These are phyloP conservation scores for Albula glossodonta DNA, from an alignment of 2,113 vertebrate genomes.

Conservation along the genomic window DNA sequence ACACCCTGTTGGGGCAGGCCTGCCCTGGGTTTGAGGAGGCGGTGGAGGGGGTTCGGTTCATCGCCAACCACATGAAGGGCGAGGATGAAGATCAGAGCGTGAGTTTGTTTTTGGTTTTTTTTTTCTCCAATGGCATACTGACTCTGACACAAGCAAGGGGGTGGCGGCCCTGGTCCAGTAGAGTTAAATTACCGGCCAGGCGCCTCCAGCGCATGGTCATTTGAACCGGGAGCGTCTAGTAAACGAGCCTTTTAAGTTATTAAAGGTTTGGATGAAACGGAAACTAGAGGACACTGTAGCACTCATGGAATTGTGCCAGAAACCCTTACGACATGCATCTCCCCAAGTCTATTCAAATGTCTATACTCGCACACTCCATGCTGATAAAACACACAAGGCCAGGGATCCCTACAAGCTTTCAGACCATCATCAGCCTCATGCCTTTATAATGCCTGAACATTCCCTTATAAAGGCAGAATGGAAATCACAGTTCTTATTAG, in stretches of 20 bases:
- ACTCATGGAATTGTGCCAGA: neutral
- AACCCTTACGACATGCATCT: neutral
- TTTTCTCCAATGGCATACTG: neutral
- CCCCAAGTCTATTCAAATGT: neutral
- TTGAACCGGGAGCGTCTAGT: neutral
- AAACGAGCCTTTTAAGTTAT: conserved; percentile 15
- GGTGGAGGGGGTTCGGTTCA: conserved; percentile 74
- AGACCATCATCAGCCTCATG: too few relatives aligned
- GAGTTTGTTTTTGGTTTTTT: conserved; percentile 43
- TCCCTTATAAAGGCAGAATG: too few relatives aligned
- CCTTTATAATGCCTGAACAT: too few relatives aligned
- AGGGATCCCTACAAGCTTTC: neutral
- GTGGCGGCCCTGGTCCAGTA: neutral
- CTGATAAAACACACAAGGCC: neutral
- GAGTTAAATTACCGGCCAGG: conserved; percentile 1
- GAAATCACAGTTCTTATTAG: too few relatives aligned
- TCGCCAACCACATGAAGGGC: conserved; percentile 75
- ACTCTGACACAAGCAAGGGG: too few relatives aligned
- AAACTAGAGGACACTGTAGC: neutral
- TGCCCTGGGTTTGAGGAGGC: conserved; percentile 68
- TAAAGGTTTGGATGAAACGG: neutral
- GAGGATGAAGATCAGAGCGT: conserved; percentile 79
- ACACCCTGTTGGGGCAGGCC: neutral
- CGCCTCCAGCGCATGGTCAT: neutral
- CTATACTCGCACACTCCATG: neutral